These are phyloP conservation scores for Gila orcuttii DNA, from an alignment of 2,113 vertebrate genomes.

Conservation along the genomic window DNA sequence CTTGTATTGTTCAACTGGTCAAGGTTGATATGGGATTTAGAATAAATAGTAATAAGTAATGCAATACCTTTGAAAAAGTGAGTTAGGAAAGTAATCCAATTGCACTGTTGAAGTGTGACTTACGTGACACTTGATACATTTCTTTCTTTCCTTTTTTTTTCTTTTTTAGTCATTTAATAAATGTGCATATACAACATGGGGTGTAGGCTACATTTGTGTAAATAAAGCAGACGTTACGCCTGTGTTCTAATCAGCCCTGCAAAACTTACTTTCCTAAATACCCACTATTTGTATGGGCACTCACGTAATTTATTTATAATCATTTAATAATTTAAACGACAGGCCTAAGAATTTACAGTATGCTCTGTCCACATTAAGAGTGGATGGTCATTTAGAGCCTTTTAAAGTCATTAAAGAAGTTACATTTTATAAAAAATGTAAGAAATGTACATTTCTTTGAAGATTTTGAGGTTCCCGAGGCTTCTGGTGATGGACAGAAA, in stretches of 20 bases:
- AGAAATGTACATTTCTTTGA: background rate
- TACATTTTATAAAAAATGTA: background rate
- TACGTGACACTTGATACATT: constrained; percentile 59
- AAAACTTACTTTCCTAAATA: background rate
- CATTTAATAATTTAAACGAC: background rate
- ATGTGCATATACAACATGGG: background rate
- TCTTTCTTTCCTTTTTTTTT: background rate
- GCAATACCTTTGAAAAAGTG: too few relatives aligned
- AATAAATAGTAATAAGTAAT: too few relatives aligned
- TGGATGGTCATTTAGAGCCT: background rate
- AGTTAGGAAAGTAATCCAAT: too few relatives aligned
- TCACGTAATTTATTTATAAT: background rate
- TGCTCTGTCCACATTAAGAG: background rate
- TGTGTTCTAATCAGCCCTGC: background rate
- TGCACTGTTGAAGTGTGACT: too few relatives aligned
- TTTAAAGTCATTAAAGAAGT: background rate
- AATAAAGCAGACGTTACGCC: background rate
- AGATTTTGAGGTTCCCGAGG: background rate
- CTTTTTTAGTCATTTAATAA: too few relatives aligned
- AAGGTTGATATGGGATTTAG: too few relatives aligned
- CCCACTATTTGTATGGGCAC: background rate
- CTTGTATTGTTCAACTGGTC: too few relatives aligned
- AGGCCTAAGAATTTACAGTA: background rate
- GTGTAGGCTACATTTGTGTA: background rate
- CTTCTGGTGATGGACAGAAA: background rate